These are phyloP conservation scores for Cololabis saira DNA, from an alignment of 2,113 vertebrate genomes.

Conservation along the genomic window DNA sequence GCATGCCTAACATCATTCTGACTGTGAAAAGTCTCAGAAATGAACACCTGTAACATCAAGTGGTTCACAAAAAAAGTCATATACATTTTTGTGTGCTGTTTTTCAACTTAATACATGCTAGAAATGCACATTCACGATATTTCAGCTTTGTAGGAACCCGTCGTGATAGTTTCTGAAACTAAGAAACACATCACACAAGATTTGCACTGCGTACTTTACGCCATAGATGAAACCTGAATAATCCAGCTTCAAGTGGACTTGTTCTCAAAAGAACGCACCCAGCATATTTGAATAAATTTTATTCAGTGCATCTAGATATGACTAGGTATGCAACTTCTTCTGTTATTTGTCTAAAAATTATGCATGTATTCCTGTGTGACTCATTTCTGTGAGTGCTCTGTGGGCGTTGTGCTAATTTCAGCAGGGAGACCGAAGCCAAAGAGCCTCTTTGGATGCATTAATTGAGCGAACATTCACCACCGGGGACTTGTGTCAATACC, in stretches of 20 bases:
- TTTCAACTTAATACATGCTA: too few species aligned
- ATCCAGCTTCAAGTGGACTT: not conserved
- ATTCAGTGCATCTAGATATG: conserved; percentile 9
- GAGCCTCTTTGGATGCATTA: conserved; percentile 54
- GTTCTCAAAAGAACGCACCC: conserved; percentile 1
- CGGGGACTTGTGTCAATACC: conserved; percentile 14
- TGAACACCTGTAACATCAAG: too few species aligned
- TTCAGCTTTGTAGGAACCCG: too few species aligned
- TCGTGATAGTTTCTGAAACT: too few species aligned
- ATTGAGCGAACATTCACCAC: conserved; percentile 33
- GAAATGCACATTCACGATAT: too few species aligned
- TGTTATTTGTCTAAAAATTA: conserved; percentile 30
- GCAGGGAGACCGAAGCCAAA: conserved; percentile 16
- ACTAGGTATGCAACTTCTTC: not conserved
- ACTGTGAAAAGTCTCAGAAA: too few species aligned
- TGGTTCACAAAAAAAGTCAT: too few species aligned
- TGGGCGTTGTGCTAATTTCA: conserved; percentile 47
- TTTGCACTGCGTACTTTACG: not conserved
- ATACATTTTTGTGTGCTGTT: too few species aligned
- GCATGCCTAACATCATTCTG: too few species aligned
- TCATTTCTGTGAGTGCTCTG: conserved; percentile 54
- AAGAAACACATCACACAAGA: too few species aligned
- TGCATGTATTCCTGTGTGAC: conserved; percentile 36
- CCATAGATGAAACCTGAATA: not conserved
- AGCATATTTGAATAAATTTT: not conserved